Evolutionary conservation across 1,140 invertebrate species (phyloP).

Genomic region (Drosophila willistoni): DNA sequence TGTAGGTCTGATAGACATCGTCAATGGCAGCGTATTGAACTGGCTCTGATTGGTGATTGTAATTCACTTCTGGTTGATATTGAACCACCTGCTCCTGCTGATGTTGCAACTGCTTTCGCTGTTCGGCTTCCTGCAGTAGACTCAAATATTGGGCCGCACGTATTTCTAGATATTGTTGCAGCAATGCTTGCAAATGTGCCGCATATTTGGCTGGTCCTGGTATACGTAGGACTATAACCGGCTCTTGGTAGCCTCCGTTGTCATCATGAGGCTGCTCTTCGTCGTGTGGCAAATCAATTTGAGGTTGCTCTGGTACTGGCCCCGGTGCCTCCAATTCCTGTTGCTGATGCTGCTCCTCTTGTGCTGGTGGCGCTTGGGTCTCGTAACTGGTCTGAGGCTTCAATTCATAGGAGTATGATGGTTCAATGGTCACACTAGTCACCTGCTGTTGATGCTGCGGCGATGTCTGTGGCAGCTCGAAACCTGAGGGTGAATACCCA

Average conservation of each 20-base stretch:
- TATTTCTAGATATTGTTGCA: conserved; percentile 82
- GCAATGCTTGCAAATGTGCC: conserved; percentile 74
- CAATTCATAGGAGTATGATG: conserved; percentile 81
- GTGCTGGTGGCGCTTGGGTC: conserved; percentile 16
- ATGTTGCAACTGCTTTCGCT: conserved; percentile 60
- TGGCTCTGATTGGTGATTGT: conserved; percentile 64
- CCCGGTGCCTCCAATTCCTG: conserved; percentile 23
- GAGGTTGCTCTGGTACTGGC: conserved; percentile 51
- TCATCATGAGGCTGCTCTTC: conserved; percentile 19
- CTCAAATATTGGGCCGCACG: conserved; percentile 78
- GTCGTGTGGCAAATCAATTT: conserved; percentile 71
- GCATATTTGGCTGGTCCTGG: conserved; percentile 81
- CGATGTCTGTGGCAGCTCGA: conserved; percentile 37
- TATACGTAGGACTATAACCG: conserved; percentile 78
- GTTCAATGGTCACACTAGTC: conserved; percentile 76
- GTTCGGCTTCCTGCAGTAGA: conserved; percentile 71
- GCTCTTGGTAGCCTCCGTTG: conserved; percentile 65
- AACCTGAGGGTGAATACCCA: conserved; percentile 46
- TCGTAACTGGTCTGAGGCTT: conserved; percentile 78
- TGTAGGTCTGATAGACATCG: conserved; percentile 77
- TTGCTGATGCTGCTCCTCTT: conserved; percentile 16
- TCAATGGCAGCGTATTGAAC: conserved; percentile 72
- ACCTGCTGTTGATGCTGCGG: conserved; percentile 49
- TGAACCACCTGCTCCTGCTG: conserved; percentile 55
- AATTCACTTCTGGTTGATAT: conserved; percentile 62